Evolutionary conservation across 2,888 invertebrate species (phyloP), one percentile per base, ranked within the genome.

Genomic region (Yponomeuta plumbellus): DNA sequence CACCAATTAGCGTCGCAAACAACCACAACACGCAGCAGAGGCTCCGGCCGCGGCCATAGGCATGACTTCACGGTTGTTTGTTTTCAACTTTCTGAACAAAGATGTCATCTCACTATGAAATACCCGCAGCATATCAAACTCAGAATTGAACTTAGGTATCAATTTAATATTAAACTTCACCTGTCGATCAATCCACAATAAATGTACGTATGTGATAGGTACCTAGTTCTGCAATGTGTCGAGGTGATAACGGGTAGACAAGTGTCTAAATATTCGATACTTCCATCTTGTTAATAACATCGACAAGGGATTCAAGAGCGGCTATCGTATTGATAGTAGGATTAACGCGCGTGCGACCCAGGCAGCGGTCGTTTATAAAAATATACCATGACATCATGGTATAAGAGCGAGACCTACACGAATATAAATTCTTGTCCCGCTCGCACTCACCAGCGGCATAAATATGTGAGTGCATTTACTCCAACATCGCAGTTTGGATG

Each of bases 331-430:
- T 76, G 77, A 81, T 79, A 84, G 81, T 78, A 84, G 80, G 82
- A 83, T 79, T 82, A 81, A 81, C 81, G 78, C 78, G 81, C 81
- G 81, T 82, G 82, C 83, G 80, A 84, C 80, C 77, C 81, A 83
- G 77, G 76, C 81, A 75, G 79, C 80, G 79, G 80, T 79, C 81
- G 81, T 79, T 75, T 83, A 84, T 80, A 84, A 88, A 89, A 89
- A 89, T 91, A 91, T 77, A 84, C 85, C 88, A 90, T 91, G 90
- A 91, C 87, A 88, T 91, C 90, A 90, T 88, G 86, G 86, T 84
- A 88, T 80, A 83, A 77, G 85, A 88, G 72, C 67, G 85, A 83
- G 84, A 85, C 72, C 67, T 68, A 67, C 70, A 70, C 70, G 26
- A 26, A 26, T n/a, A 13, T 26, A 59, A 34, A 73, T 74, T 76